Percentiles rank a stretch among this genome's conserved stretches.
Evolutionary conservation across 2,113 vertebrate genomes (phyloP).

Genomic region (Hippolais icterina): DNA sequence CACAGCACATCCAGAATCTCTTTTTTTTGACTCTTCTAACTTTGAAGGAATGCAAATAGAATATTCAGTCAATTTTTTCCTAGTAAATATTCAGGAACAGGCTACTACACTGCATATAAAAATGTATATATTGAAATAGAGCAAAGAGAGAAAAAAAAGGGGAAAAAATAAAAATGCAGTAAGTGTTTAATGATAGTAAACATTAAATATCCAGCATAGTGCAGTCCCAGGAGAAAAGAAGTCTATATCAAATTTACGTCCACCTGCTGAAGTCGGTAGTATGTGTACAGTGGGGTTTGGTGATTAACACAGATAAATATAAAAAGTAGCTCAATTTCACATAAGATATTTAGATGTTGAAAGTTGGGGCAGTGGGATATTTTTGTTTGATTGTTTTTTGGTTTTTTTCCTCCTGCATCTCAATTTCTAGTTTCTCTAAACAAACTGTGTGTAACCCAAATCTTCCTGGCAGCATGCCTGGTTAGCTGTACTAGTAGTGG

Average conservation of each 20-base stretch:
- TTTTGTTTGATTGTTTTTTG: background rate
- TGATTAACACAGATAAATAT: background rate
- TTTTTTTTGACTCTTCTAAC: background rate
- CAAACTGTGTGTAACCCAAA: background rate
- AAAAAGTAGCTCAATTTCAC: background rate
- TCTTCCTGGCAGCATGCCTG: background rate
- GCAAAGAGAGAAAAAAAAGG: background rate
- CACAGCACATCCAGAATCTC: background rate
- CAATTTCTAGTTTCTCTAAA: background rate
- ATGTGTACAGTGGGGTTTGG: background rate
- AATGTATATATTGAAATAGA: background rate
- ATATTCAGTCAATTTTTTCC: background rate
- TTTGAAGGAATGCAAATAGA: background rate
- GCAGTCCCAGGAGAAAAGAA: background rate
- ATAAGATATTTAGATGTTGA: background rate
- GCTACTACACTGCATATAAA: background rate
- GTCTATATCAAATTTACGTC: background rate
- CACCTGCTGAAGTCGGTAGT: background rate
- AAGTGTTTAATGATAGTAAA: background rate
- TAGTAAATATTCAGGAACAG: background rate
- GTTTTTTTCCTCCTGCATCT: background rate
- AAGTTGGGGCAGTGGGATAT: accelerated
- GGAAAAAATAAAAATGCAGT: background rate
- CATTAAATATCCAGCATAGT: background rate
- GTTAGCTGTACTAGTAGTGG: background rate